These are phyloP conservation scores for Ferrisia virgata DNA, from an alignment of 2,888 invertebrate genomes.

Conservation along the genomic window DNA sequence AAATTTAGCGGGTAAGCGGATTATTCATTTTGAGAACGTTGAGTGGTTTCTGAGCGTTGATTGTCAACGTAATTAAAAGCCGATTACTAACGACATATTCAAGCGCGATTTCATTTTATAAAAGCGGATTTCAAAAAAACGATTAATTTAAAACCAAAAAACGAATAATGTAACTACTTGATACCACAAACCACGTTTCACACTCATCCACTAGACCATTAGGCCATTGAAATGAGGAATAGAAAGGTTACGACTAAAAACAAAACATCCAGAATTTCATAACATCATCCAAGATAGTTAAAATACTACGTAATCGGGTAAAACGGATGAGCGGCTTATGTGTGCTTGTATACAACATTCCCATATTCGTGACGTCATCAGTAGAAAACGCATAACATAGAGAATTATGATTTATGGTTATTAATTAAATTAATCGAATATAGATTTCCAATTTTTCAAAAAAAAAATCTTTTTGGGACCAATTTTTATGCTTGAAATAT, in stretches of 20 bases:
- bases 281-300: no score
- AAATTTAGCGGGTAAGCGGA: conserved; percentile 31
- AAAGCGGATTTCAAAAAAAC: conserved; percentile 19
- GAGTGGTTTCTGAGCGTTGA: neutral
- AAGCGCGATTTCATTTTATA: conserved; percentile 1
- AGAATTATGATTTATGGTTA: no score
- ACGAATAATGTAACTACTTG: conserved; percentile 1
- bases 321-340: no score
- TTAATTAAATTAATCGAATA: no score
- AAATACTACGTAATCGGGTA: no score
- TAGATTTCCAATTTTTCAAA: no score
- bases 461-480: no score
- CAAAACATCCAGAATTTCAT: neutral
- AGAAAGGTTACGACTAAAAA: neutral
- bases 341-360: no score
- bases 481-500: no score
- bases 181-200: conserved; percentile 37
- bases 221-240: conserved; percentile 5
- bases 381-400: no score
- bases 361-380: no score
- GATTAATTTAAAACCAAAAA: conserved; percentile 18
- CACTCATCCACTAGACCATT: conserved; percentile 32
- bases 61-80: neutral
- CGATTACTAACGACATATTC: neutral
- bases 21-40: conserved; percentile 32